These are phyloP conservation scores for Eledone cirrhosa DNA, from an alignment of 2,888 invertebrate genomes.

Conservation along the genomic window DNA sequence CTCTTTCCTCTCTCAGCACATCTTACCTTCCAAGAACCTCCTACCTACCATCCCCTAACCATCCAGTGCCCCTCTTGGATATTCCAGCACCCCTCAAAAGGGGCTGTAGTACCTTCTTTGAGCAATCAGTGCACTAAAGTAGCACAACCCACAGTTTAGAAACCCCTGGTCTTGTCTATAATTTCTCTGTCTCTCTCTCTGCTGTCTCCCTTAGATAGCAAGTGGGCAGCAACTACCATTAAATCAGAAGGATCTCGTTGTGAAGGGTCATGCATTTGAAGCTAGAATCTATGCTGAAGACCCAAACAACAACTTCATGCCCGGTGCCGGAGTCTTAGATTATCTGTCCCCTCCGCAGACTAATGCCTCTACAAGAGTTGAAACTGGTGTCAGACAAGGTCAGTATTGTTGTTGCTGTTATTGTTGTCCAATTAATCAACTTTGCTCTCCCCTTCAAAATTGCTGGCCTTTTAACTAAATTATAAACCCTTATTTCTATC, in stretches of 20 bases:
- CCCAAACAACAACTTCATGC: slow-evolving; percentile 81
- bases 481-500: background rate
- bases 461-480: background rate
- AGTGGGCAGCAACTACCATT: slow-evolving; percentile 86
- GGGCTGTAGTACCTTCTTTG: too few relatives aligned
- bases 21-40: too few relatives aligned
- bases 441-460: too few relatives aligned
- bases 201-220: slow-evolving; percentile 74
- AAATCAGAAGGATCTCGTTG: slow-evolving; percentile 79
- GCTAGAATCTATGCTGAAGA: slow-evolving; percentile 95
- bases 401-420: background rate
- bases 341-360: slow-evolving; percentile 78
- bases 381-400: slow-evolving; percentile 76
- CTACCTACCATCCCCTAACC: too few relatives aligned
- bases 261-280: slow-evolving; percentile 92
- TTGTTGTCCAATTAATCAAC: background rate
- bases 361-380: slow-evolving; percentile 77
- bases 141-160: too few relatives aligned
- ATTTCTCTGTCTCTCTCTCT: background rate
- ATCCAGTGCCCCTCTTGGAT: too few relatives aligned
- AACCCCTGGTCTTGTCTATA: too few relatives aligned
- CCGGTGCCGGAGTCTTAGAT: slow-evolving; percentile 87
- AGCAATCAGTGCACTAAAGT: too few relatives aligned
- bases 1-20: too few relatives aligned
- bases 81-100: too few relatives aligned